Conservation (phyloP, 2,888 invertebrate species). For the Eupithecia centaureata region DNA sequence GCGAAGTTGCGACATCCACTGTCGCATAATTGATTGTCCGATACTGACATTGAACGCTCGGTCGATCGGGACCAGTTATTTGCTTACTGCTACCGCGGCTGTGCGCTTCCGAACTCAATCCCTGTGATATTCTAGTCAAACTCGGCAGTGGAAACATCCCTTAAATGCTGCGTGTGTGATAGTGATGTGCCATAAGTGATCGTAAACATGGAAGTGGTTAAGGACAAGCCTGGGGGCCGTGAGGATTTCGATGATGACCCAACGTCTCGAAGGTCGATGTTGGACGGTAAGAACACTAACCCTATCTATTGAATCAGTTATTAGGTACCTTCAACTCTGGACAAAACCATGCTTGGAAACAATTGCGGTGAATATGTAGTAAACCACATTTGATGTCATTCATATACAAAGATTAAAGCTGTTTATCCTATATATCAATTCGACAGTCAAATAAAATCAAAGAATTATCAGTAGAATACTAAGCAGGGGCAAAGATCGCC, state of each 20-base stretch:
- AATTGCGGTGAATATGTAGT: neutral
- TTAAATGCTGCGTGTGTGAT: slow-evolving; percentile 54
- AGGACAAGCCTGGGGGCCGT: slow-evolving; percentile 60
- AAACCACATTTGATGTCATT: neutral
- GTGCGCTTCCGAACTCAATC: slow-evolving; percentile 56
- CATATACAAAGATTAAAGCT: neutral
- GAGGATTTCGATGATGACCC: slow-evolving; percentile 74
- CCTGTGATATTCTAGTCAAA: slow-evolving; percentile 13
- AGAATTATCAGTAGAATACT: slow-evolving; percentile 27
- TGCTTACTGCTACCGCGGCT: slow-evolving; percentile 68
- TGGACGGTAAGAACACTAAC: slow-evolving; percentile 70
- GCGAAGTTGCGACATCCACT: slow-evolving; percentile 71
- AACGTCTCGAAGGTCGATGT: slow-evolving; percentile 76
- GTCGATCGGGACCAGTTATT: slow-evolving; percentile 75
- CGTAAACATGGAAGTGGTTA: slow-evolving; percentile 70
- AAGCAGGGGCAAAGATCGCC: slow-evolving; percentile 48
- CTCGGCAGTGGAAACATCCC: slow-evolving; percentile 43
- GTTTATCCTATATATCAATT: neutral
- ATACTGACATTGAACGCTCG: slow-evolving; percentile 81
- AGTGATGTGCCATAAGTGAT: slow-evolving; percentile 58
- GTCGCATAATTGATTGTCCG: slow-evolving; percentile 82
- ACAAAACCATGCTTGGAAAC: neutral
- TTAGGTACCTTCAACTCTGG: neutral
- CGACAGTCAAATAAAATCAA: neutral
- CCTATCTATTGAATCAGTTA: slow-evolving; percentile 11